Percentiles rank a stretch among this genome's conserved stretches.
Conservation (phyloP, 2,888 invertebrate species). For the Muscina levida region DNA sequence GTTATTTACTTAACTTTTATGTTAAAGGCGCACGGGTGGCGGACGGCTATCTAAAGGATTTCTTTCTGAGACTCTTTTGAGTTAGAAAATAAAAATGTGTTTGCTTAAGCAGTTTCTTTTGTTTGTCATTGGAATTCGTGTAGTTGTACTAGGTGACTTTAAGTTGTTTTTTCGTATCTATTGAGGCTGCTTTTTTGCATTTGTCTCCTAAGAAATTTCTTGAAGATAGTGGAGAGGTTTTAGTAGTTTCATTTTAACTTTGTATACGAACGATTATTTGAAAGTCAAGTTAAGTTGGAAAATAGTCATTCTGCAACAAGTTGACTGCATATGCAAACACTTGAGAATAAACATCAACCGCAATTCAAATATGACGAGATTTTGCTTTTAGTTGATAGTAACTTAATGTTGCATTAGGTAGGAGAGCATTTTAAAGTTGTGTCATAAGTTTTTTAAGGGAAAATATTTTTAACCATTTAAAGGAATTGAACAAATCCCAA, state of each 20-base stretch:
- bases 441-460: too few species aligned
- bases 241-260: too few species aligned
- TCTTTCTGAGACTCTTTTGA: constrained; percentile 17
- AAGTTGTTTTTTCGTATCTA: constrained; percentile 58
- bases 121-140: constrained; percentile 32
- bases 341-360: constrained; percentile 68
- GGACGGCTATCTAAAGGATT: background rate
- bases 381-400: too few species aligned
- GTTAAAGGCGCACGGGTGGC: background rate
- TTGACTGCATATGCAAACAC: constrained; percentile 73
- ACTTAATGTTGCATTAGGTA: too few species aligned
- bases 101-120: constrained; percentile 51
- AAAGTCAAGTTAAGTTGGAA: constrained; percentile 37
- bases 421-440: too few species aligned
- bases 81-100: constrained; percentile 45
- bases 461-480: too few species aligned
- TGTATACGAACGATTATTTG: constrained; percentile 6
- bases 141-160: constrained; percentile 29
- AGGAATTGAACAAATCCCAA: too few species aligned
- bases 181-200: background rate
- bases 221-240: background rate
- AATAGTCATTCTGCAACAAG: constrained; percentile 55
- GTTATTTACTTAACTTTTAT: constrained; percentile 32
- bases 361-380: too few species aligned
- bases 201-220: background rate